Conservation (phyloP, 2,113 vertebrate genomes). For the Phyllostomus hastatus region DNA sequence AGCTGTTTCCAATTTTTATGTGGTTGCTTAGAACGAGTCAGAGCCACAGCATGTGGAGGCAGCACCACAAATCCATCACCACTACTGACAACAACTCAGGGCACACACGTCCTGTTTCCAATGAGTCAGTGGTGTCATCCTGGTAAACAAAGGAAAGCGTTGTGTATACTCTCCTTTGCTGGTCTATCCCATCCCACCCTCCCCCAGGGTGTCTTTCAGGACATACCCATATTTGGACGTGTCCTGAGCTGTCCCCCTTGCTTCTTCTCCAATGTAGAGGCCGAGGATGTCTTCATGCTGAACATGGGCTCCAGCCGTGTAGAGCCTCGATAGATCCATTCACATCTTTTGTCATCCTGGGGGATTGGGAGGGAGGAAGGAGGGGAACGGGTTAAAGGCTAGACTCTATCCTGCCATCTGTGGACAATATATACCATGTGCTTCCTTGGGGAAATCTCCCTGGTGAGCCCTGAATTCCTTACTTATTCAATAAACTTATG, state of each 20-base stretch:
- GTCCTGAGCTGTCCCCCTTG: slow-evolving; percentile 91
- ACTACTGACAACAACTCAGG: not conserved
- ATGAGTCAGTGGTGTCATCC: not conserved
- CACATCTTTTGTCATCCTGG: slow-evolving; percentile 95
- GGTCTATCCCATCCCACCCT: not conserved
- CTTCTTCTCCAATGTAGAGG: slow-evolving; percentile 94
- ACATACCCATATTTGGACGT: slow-evolving; percentile 93
- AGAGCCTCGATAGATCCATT: slow-evolving; percentile 98
- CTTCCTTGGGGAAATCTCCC: not conserved
- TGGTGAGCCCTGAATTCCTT: not conserved
- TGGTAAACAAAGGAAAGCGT: not conserved
- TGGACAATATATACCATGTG: not conserved
- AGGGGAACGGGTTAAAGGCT: not conserved
- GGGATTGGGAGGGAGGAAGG: not conserved
- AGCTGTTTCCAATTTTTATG: not conserved
- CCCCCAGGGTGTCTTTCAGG: not conserved
- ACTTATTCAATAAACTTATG: not conserved
- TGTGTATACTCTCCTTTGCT: not conserved
- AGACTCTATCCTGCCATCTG: not conserved
- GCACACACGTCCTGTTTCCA: not conserved
- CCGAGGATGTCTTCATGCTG: slow-evolving; percentile 95
- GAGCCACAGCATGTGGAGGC: not conserved
- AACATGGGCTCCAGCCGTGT: slow-evolving; percentile 98
- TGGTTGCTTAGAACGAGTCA: not conserved
- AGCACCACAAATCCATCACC: not conserved